Base-by-base conservation (phyloP, 2,113 vertebrate species). In the Cheilinus undulatus region DNA sequence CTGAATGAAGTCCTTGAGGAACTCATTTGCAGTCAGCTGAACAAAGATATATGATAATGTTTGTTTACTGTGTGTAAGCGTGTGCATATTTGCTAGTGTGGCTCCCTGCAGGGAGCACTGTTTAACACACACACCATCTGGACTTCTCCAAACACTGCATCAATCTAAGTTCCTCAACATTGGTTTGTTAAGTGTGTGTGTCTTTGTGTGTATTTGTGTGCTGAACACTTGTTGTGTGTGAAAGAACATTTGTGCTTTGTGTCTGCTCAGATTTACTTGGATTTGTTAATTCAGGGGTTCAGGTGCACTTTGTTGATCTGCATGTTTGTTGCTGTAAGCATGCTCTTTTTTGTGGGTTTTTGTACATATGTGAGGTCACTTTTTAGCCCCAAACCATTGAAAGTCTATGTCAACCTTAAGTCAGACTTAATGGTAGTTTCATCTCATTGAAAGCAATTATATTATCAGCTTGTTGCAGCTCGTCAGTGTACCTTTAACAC, bases 41-140 rank as follows among this genome's bases (percentile, higher is more conserved):
- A 88, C 75, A 83, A 78, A 84, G 84, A 87, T 88, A 79, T 84
- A 87, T 85, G 79, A 88, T 86, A 73, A 86, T 87, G 76, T 87
- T 86, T 83, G 83, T 87, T 88, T 86, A 83, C 73, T 77, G 61
- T 78, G 42, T n/a, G 42, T 45, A 15, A 45, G 42, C 42, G 42
- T 45, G 42, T 45, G 42, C 40, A 42, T 60, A 48, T 83, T 62
- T 64, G 62, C 68, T 69, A 67, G 63, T 71, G 64, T 65, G 62
- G 28, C 27, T 82, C 83, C 80, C 83, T 85, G 83, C 54, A 62
- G 79, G 79, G 87, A 87, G 76, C 63, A 49, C 63, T 80, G 75
- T 82, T 78, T 85, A 80, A 88, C 77, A 82, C 82, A 80, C 74
- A 78, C 82, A 80, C 84, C 87, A 88, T 87, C 80, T 91, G 89